These are phyloP conservation scores for Sarcophaga subvicina DNA, from an alignment of 2,888 invertebrate species.

Conservation along the genomic window DNA sequence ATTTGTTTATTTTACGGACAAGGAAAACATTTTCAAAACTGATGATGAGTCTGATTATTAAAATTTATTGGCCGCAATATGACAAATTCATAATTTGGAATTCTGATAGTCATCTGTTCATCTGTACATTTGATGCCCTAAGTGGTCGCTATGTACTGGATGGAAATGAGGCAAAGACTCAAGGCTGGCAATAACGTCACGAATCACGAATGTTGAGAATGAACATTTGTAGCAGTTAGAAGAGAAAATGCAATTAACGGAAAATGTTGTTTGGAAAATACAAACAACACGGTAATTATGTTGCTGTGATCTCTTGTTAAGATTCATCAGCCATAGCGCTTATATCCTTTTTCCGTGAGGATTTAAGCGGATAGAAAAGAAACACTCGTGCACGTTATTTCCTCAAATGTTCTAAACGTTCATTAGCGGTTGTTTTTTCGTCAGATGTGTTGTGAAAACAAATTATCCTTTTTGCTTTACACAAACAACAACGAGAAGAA, in stretches of 20 bases:
- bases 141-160: no score
- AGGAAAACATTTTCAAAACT: conserved; percentile 48
- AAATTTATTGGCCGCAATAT: conserved; percentile 63
- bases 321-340: not conserved
- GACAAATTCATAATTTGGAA: not conserved
- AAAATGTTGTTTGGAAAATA: conserved; percentile 49
- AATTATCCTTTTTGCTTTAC: conserved; percentile 64
- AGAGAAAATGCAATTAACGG: conserved; percentile 64
- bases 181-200: conserved; percentile 64
- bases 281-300: conserved; percentile 4
- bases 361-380: conserved; percentile 46
- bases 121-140: no score
- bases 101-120: not conserved
- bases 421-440: conserved; percentile 67
- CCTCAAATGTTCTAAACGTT: conserved; percentile 47
- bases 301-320: not conserved
- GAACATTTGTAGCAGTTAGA: not conserved
- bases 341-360: conserved; percentile 2
- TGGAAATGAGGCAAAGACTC: conserved; percentile 24
- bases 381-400: conserved; percentile 68
- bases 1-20: conserved; percentile 64
- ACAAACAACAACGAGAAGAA: conserved; percentile 15
- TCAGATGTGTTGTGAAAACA: conserved; percentile 59
- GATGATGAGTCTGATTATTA: conserved; percentile 60
- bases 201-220: not conserved